phyloP scores from a whole-genome alignment of 2,113 vertebrate genomes.

The Pituophis catenifer region DNA sequence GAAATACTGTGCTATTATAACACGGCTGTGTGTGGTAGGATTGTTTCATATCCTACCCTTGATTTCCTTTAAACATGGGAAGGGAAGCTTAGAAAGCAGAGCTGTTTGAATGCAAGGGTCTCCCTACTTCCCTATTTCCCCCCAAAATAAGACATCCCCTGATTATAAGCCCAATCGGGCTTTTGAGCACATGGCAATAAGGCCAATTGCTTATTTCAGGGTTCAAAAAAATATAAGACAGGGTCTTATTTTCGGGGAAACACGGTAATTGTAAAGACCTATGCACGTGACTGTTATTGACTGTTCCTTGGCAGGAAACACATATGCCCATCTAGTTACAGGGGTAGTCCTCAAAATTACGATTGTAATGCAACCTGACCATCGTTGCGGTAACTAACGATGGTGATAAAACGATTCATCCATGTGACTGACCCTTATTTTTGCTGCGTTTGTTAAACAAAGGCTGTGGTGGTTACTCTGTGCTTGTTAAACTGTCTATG shows the following conservation, averaged over 20 bases:
- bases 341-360: too few species aligned
- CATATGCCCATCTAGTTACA: not conserved
- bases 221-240: too few species aligned
- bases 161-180: too few species aligned
- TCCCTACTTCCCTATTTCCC: not conserved
- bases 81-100: not conserved
- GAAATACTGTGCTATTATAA: not conserved
- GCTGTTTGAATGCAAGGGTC: not conserved
- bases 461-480: not conserved
- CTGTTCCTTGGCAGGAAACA: not conserved
- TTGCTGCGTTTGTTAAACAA: not conserved
- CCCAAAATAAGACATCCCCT: too few species aligned
- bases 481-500: not conserved
- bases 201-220: too few species aligned
- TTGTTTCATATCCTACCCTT: not conserved
- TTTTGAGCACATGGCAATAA: too few species aligned
- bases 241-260: too few species aligned
- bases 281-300: not conserved
- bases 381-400: not conserved
- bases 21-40: not conserved
- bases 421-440: not conserved
- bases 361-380: too few species aligned
- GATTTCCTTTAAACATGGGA: not conserved
- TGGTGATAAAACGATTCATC: not conserved
- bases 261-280: not conserved